Evolutionary conservation across 1,140 invertebrate genomes (phyloP).

Genomic region (Ridgeia piscesae): DNA sequence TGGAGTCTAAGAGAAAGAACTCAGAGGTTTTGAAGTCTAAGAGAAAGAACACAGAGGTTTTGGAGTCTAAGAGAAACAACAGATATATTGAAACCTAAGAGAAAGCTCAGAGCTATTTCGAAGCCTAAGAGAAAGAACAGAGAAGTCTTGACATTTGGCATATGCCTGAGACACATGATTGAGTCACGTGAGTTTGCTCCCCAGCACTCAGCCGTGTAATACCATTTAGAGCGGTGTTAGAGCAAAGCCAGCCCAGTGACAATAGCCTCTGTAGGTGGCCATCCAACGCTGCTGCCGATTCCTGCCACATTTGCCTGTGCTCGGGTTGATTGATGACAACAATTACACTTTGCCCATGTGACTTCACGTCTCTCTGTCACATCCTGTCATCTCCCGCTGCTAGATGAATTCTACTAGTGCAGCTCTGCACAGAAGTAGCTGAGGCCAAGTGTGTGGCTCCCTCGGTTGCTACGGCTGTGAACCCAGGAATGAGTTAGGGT

Average conservation of each 20-base stretch:
- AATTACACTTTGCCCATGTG: neutral
- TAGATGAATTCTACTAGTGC: neutral
- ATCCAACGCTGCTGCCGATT: neutral
- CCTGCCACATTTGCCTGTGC: neutral
- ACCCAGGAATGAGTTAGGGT: neutral
- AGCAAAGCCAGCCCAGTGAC: neutral
- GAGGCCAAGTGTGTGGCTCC: neutral
- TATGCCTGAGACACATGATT: neutral
- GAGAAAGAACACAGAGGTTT: too few relatives aligned
- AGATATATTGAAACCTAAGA: too few relatives aligned
- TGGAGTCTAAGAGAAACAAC: too few relatives aligned
- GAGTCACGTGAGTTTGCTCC: neutral
- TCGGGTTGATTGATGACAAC: neutral
- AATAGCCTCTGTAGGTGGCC: neutral
- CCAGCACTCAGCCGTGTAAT: neutral
- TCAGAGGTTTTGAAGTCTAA: too few relatives aligned
- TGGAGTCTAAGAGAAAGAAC: too few relatives aligned
- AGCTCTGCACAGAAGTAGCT: neutral
- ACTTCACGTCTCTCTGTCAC: neutral
- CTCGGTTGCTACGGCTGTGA: neutral
- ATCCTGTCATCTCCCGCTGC: neutral
- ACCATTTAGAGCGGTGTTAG: neutral
- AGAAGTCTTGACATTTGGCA: neutral
- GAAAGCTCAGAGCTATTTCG: too few relatives aligned
- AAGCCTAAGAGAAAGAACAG: neutral